Evolutionary conservation across 2,113 vertebrate genomes (phyloP).

Genomic region (Mustela nigripes): DNA sequence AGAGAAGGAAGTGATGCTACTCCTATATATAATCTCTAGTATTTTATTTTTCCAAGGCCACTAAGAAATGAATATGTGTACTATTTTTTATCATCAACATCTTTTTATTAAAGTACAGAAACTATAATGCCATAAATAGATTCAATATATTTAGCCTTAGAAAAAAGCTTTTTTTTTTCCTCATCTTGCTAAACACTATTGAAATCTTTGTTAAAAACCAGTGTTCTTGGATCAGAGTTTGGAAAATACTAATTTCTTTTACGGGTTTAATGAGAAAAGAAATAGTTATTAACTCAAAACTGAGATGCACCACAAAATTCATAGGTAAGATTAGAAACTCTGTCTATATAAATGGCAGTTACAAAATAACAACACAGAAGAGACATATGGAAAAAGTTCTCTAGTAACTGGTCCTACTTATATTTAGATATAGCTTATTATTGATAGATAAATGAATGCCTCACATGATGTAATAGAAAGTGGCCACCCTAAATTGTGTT

Average conservation of each 20-base stretch:
- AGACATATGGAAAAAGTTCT: not conserved
- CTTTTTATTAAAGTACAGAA: not conserved
- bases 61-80: not conserved
- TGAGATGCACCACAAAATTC: not conserved
- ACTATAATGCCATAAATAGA: not conserved
- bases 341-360: not conserved
- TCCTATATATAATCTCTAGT: not conserved
- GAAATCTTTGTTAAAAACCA: not conserved
- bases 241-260: not conserved
- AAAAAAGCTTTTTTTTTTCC: not conserved
- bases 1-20: not conserved
- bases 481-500: not conserved
- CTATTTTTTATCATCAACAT: not conserved
- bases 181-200: conserved; percentile 5
- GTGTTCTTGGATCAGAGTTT: not conserved
- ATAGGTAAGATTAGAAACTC: not conserved
- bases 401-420: not conserved
- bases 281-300: not conserved
- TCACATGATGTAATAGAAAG: not conserved
- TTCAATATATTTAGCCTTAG: not conserved
- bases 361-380: not conserved
- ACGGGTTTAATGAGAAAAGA: not conserved
- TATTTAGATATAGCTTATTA: not conserved
- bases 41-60: not conserved
- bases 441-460: not conserved